Evolutionary conservation across 2,888 invertebrate species (phyloP), one percentile per base, ranked within the genome.

Genomic region (Oscheius onirici): DNA sequence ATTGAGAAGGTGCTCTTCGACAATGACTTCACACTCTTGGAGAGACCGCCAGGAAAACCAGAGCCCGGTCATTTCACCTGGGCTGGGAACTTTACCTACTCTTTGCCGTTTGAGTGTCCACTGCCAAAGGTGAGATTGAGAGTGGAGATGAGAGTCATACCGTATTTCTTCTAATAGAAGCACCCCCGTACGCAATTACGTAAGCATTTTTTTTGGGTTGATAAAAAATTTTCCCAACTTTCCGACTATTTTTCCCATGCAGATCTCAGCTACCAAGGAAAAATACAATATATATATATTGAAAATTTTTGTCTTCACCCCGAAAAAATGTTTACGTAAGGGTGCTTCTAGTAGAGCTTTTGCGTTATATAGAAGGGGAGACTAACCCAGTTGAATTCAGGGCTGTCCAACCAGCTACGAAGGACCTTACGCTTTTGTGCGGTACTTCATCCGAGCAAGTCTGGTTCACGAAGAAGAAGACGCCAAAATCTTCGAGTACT

Each of bases 21-120:
- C 69, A 81, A 81, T 61, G 84, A 85, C 70, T 81, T 87, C 72
- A 79, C 84, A 17, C 72, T 87, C 20, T 72, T 87, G 65, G 87
- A 87, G 71, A 77, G 87, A 8, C 87, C 87, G 13, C 87, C 87
- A n/a, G 87, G 87, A 8, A 77, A 79, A 52, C 77, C 76, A 24
- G 85, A 86, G 40, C 81, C 86, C 3, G 85, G 85, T 10, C 83
- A 87, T 71, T 86, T 87, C 73, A 75, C 81, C 41, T 87, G 87
- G 86, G 78, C 75, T 20, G 85, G 81, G 51, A 77, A 84, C 77
- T 81, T 72, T 74, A 77, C 73, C 0, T 86, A 86, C 72, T 80
- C 78, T 17, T 78, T 86, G 49, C 86, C 86, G 20, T 86, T 86
- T 69, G 84, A 87, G 71, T 86, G 80, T 60, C 83, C 83, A 17